These are phyloP conservation scores for Alcedo atthis DNA, from an alignment of 2,797 vertebrate genomes.

Conservation along the genomic window DNA sequence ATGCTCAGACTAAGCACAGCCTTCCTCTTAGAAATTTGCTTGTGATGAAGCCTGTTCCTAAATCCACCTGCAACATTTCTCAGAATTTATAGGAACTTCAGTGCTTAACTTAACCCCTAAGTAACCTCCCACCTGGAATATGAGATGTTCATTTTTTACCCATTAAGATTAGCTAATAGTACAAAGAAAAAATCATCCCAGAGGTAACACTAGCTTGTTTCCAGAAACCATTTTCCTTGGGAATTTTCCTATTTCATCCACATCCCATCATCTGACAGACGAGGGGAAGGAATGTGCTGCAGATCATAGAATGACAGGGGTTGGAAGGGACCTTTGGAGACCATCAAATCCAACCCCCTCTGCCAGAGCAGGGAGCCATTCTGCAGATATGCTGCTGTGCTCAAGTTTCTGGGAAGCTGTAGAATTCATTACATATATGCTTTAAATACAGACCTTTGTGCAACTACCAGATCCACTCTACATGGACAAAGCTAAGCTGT, in stretches of 20 bases:
- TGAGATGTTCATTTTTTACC: not conserved
- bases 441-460: not conserved
- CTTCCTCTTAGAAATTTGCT: not conserved
- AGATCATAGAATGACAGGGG: not conserved
- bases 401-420: not conserved
- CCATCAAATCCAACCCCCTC: too few species aligned
- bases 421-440: not conserved
- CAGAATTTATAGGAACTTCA: not conserved
- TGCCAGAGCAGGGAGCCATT: not conserved
- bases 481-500: not conserved
- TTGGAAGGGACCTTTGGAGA: too few species aligned
- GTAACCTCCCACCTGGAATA: not conserved
- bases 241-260: not conserved
- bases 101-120: not conserved
- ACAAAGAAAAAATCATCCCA: not conserved
- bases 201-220: not conserved
- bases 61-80: not conserved
- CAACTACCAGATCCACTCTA: not conserved
- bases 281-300: not conserved
- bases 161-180: not conserved
- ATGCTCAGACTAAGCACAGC: not conserved
- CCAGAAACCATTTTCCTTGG: not conserved
- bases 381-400: not conserved
- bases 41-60: not conserved
- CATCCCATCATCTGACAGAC: too few species aligned